These are phyloP conservation scores for Eudasyphora cyanicolor DNA, from an alignment of 2,888 invertebrate species.

Conservation along the genomic window DNA sequence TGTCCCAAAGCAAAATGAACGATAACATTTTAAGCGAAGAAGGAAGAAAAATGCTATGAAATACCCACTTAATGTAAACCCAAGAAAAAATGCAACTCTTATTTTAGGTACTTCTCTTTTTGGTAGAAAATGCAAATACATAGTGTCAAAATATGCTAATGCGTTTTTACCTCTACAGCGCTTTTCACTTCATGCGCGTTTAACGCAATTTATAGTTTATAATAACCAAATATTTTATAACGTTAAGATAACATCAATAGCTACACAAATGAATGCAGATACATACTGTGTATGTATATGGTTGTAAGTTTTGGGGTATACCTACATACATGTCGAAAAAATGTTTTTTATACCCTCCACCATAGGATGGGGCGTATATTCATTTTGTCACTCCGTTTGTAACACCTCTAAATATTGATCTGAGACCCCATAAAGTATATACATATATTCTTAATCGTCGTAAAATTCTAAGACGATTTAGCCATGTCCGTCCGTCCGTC, in stretches of 20 bases:
- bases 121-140: not conserved
- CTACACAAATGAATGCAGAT: no score
- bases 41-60: not conserved
- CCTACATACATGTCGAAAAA: not conserved
- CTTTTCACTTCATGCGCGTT: not conserved
- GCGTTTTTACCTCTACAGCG: not conserved
- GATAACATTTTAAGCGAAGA: conserved; percentile 35
- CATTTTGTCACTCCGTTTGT: no score
- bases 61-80: not conserved
- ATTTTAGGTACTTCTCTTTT: no score
- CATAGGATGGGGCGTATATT: not conserved
- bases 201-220: not conserved
- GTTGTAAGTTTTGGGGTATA: no score
- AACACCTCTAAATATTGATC: no score
- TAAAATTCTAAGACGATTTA: no score
- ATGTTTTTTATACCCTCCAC: no score
- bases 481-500: no score
- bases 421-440: no score
- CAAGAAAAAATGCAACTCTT: not conserved
- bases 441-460: no score
- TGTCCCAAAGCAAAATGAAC: conserved; percentile 42
- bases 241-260: not conserved
- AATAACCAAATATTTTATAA: not conserved
- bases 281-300: no score
- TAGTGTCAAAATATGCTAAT: no score